phyloP scores from a whole-genome alignment of 2,797 vertebrate genomes.

The Schizothorax lantsangensis region DNA sequence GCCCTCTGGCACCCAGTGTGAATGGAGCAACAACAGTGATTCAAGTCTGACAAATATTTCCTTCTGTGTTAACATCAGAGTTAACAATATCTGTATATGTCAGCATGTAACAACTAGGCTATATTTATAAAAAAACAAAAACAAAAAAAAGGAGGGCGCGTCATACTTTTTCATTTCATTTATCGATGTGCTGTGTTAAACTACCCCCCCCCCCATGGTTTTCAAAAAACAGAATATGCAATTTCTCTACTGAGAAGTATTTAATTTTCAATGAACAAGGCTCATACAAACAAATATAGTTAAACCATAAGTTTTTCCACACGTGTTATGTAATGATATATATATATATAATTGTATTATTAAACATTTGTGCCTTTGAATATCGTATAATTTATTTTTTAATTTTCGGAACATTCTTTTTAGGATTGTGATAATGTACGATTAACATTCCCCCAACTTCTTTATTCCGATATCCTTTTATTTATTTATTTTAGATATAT shows the following conservation, averaged over 20 bases:
- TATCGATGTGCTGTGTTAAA: neutral
- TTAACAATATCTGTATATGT: neutral
- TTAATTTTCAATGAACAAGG: neutral
- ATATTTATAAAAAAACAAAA: no score
- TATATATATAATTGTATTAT: no score
- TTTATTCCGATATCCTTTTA: neutral
- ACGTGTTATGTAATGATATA: no score
- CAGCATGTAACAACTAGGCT: neutral
- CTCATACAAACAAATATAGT: neutral
- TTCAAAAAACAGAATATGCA: neutral
- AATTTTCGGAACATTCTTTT: neutral
- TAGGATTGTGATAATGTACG: neutral
- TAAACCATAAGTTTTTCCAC: neutral
- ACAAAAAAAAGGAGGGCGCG: no score
- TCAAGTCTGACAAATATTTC: neutral
- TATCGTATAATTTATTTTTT: neutral
- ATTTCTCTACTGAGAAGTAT: neutral
- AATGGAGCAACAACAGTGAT: neutral
- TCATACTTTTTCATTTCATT: neutral
- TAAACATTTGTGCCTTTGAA: neutral
- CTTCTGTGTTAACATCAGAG: neutral
- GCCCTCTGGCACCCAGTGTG: neutral
- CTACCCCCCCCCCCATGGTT: neutral
- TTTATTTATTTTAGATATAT: neutral
- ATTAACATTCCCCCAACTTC: neutral